Base-by-base conservation (phyloP, 2,113 vertebrate species). In the Urocynchramus pylzowi region DNA sequence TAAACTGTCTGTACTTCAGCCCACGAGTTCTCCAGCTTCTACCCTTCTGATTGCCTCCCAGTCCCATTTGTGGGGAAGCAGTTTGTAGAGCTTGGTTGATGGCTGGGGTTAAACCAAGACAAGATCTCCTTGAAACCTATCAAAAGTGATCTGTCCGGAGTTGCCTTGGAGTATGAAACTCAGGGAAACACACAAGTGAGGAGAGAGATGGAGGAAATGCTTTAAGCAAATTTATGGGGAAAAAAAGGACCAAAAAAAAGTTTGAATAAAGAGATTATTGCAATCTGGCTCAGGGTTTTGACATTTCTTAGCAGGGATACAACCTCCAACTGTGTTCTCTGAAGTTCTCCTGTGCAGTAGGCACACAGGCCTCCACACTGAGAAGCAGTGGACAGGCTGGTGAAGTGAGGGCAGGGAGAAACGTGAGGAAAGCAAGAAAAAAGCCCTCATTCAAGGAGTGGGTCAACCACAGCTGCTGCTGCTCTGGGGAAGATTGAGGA, bases 171-270 rank as follows among this genome's bases (percentile, higher is more conserved):
- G 2, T 35, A 39, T 16, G 50, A 74, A 87, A 42, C 11, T 39
- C 64, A 79, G 12, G 6, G 26, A 75, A 67, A 79, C 1, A 27
- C 2, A 16, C 2, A 7, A 35, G 30, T 5, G 8, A 74, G 10
- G 39, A 70, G 57, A 74, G 33, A 21, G 16, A 47, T 41, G 3
- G 5, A 19, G 5, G 6, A 67, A 54, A 41, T 22, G 2, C 59
- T 87, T 60, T 37, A 42, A 54, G 35, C 15, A 74, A 57, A 53
- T 53, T 4, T 15, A 41, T 9, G 19, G 27, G 16, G 6, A 18
- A 68, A 82, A 24, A 19, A 17, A 3, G 0, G 1, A 5, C 8
- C 18, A n/a, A 61, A 16, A 67, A 13, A 65, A 8, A 8, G 1
- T 19, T 37, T 31, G 14, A 23, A 64, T 63, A 64, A 64, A 10